Percentiles rank a stretch among this genome's conserved stretches.
Evolutionary conservation across 2,888 invertebrate species (phyloP).

Genomic region (Apodemia zela): DNA sequence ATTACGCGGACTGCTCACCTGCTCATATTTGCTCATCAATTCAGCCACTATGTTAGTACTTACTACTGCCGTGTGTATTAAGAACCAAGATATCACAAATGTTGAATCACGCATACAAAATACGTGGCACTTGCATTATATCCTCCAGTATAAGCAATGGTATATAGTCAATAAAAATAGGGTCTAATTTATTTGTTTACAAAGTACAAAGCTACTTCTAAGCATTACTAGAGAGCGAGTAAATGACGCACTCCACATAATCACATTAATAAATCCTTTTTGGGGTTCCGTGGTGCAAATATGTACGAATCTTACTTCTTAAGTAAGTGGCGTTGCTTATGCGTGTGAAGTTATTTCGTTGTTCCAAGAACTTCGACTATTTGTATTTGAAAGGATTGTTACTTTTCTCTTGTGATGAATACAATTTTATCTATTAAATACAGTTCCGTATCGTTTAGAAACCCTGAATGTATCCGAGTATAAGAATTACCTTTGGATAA

Average conservation of each 20-base stretch:
- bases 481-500: constrained; percentile 13
- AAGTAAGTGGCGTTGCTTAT: neutral
- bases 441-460: constrained; percentile 21
- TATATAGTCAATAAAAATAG: too few relatives aligned
- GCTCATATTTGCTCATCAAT: too few relatives aligned
- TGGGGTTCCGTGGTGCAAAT: neutral
- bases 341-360: constrained; percentile 3
- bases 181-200: too few relatives aligned
- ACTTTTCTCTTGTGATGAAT: neutral
- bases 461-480: constrained; percentile 16
- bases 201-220: neutral
- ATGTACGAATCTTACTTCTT: neutral
- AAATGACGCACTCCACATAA: constrained; percentile 22
- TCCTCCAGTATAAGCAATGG: too few relatives aligned
- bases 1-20: too few relatives aligned
- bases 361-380: constrained; percentile 4
- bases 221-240: constrained; percentile 57
- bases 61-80: too few relatives aligned
- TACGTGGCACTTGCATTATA: too few relatives aligned
- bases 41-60: too few relatives aligned
- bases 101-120: too few relatives aligned
- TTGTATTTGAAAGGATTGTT: constrained; percentile 17
- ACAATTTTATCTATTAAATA: neutral
- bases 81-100: too few relatives aligned
- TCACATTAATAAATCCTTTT: constrained; percentile 6